Percentiles rank a stretch among this genome's conserved stretches.
Evolutionary conservation across 2,113 vertebrate genomes (phyloP).

Genomic region (Tragelaphus strepsiceros): DNA sequence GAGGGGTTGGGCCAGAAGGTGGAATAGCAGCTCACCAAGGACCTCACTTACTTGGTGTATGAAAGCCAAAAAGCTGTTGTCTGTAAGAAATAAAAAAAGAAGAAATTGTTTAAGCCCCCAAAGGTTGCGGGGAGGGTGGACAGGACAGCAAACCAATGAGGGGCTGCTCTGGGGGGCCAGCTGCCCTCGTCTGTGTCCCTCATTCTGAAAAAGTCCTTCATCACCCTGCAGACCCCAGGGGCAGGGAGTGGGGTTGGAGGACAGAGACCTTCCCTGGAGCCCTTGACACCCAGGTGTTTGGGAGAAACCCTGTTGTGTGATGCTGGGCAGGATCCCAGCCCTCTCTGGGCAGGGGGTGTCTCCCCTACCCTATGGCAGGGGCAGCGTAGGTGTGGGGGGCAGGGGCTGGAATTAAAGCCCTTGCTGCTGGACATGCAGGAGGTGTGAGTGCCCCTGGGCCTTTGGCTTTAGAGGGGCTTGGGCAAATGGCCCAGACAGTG

Average conservation of each 20-base stretch:
- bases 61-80: constrained; percentile 57
- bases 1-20: background rate
- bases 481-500: background rate
- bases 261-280: background rate
- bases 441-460: background rate
- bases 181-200: too few species aligned
- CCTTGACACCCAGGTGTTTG: background rate
- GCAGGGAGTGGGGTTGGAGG: accelerated
- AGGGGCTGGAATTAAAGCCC: too few species aligned
- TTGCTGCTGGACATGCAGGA: background rate
- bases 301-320: background rate
- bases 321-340: background rate
- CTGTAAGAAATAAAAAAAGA: constrained; percentile 66
- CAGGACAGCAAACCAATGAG: too few species aligned
- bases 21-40: background rate
- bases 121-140: background rate
- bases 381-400: background rate
- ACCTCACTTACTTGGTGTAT: constrained; percentile 51
- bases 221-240: background rate
- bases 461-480: background rate
- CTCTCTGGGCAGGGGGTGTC: background rate
- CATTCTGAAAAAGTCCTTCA: background rate
- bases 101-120: background rate
- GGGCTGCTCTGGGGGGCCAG: background rate
- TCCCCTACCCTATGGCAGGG: background rate